Evolutionary conservation across 2,888 invertebrate species (phyloP).

Genomic region (Lithosia quadra): DNA sequence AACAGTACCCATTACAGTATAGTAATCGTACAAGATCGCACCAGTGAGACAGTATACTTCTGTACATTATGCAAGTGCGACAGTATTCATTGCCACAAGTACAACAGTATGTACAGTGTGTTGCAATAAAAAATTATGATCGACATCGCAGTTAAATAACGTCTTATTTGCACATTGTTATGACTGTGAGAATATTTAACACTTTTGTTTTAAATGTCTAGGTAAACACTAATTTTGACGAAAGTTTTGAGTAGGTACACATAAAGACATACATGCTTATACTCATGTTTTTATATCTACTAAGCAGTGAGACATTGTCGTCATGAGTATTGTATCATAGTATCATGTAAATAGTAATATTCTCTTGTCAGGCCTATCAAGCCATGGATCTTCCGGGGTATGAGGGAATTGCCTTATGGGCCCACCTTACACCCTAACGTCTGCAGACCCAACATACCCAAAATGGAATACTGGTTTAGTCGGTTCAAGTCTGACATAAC

Average conservation of each 20-base stretch:
- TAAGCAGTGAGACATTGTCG: too few species aligned
- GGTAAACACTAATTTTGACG: not conserved
- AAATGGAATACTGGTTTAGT: too few species aligned
- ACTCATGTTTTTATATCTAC: too few species aligned
- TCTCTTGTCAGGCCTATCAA: too few species aligned
- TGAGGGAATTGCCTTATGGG: too few species aligned
- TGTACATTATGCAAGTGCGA: conserved; percentile 16
- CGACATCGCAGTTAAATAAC: conserved; percentile 45
- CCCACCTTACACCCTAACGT: too few species aligned
- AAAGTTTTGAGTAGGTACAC: not conserved
- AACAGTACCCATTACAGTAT: conserved; percentile 22
- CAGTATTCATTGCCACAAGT: conserved; percentile 18
- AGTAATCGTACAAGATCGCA: conserved; percentile 21
- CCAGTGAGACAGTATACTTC: conserved; percentile 17
- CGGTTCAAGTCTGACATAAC: too few species aligned
- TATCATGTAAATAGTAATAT: too few species aligned
- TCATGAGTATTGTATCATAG: too few species aligned
- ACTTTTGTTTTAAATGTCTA: not conserved
- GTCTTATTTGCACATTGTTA: conserved; percentile 42
- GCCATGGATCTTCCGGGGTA: too few species aligned
- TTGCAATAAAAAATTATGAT: conserved; percentile 51
- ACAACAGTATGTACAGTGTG: conserved; percentile 35
- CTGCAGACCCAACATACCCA: too few species aligned
- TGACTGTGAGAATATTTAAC: conserved; percentile 18
- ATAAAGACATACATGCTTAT: not conserved